Evolutionary conservation across 2,113 vertebrate species (phyloP).

Genomic region (Mesoclemmys tuberculata): DNA sequence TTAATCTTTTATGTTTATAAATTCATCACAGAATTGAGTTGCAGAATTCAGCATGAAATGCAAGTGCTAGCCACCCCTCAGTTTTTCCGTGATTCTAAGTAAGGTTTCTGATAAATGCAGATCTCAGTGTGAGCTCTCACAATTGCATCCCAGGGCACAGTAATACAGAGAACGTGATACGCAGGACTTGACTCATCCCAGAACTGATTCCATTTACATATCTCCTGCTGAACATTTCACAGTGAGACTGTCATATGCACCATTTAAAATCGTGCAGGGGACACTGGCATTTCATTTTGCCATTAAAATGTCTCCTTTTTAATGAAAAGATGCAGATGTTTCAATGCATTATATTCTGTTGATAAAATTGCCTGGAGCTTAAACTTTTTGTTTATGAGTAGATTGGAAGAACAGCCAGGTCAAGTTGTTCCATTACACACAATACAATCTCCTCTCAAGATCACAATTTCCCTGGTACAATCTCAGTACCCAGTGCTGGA

Average conservation of each 20-base stretch:
- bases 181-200: constrained; percentile 57
- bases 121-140: constrained; percentile 32
- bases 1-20: background rate
- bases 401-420: background rate
- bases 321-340: background rate
- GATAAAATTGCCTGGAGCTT: background rate
- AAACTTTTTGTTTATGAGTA: background rate
- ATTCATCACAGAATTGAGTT: background rate
- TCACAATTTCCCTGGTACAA: background rate
- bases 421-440: background rate
- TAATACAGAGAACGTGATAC: constrained; percentile 49
- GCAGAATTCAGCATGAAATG: background rate
- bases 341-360: background rate
- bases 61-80: background rate
- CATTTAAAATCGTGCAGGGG: background rate
- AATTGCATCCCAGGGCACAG: constrained; percentile 22
- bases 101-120: constrained; percentile 58
- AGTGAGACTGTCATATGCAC: background rate
- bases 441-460: background rate
- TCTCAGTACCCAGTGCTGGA: background rate
- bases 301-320: fast-evolving
- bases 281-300: background rate
- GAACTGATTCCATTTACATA: constrained; percentile 42
- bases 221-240: background rate
- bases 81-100: constrained; percentile 11